Evolutionary conservation across 1,140 invertebrate species (phyloP).

Genomic region (Cyclina sinensis): DNA sequence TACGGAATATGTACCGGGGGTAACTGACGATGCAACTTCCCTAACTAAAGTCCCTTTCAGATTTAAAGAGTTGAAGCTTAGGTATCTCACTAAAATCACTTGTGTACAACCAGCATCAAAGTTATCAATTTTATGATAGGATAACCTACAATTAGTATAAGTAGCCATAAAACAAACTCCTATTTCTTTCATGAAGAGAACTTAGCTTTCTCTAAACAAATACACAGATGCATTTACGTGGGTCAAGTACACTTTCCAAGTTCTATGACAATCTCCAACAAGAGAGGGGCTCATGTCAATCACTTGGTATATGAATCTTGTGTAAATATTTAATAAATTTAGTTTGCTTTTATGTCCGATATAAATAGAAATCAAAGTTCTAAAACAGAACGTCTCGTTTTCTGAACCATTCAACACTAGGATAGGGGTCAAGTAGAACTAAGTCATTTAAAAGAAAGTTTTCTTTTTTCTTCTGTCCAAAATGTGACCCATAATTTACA

Average conservation of each 20-base stretch:
- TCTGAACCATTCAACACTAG: neutral
- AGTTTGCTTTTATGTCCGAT: neutral
- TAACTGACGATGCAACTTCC: no score
- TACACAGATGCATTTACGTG: neutral
- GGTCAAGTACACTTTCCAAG: neutral
- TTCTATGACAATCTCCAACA: neutral
- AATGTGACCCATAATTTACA: neutral
- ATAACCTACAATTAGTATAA: no score
- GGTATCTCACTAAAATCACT: no score
- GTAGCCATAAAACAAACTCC: no score
- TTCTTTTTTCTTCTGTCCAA: constrained; percentile 8
- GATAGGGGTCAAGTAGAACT: neutral
- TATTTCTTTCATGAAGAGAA: no score
- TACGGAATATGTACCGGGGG: no score
- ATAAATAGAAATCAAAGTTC: neutral
- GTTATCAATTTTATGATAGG: no score
- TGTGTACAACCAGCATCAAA: no score
- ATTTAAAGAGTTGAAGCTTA: no score
- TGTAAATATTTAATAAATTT: neutral
- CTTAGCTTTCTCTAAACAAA: no score
- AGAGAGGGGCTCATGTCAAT: neutral
- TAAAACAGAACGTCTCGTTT: constrained; percentile 20
- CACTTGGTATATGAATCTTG: neutral
- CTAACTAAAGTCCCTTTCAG: no score
- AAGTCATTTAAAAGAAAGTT: neutral